phyloP scores from a whole-genome alignment of 2,888 invertebrate species.

The Drosophila differens region DNA sequence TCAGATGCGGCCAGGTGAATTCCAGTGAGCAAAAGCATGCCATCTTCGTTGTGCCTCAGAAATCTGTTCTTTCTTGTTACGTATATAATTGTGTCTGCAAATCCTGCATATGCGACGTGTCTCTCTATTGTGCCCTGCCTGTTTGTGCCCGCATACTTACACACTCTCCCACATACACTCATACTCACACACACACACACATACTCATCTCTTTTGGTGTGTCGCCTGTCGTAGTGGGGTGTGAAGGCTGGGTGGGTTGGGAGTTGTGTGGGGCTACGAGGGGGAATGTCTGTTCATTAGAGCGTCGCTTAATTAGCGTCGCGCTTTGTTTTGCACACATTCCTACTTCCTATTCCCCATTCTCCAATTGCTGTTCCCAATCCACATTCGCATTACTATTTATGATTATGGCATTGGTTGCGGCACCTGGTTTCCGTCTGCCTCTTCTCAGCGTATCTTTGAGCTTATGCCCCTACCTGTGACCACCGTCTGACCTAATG shows the following conservation, averaged over 20 bases:
- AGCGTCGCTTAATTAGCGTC: constrained; percentile 75
- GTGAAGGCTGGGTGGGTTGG: not conserved
- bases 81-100: constrained; percentile 36
- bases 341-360: constrained; percentile 42
- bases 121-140: constrained; percentile 43
- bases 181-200: not conserved
- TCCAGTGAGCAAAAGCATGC: not conserved
- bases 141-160: constrained; percentile 4
- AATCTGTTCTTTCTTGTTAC: constrained; percentile 13
- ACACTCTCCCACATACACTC: not conserved
- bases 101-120: constrained; percentile 40
- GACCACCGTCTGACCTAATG: constrained; percentile 71
- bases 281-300: constrained; percentile 67
- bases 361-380: constrained; percentile 33
- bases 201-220: constrained; percentile 24
- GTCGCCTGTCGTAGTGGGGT: too few relatives aligned
- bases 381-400: constrained; percentile 34
- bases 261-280: not conserved
- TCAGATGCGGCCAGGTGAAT: not conserved
- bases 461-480: constrained; percentile 23
- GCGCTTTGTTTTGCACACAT: constrained; percentile 52
- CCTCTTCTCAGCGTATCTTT: constrained; percentile 19
- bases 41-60: not conserved
- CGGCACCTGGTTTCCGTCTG: constrained; percentile 26
- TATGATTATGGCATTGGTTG: constrained; percentile 51